Conservation (phyloP, 2,797 vertebrate species). For the Pogoniulus pusillus region DNA sequence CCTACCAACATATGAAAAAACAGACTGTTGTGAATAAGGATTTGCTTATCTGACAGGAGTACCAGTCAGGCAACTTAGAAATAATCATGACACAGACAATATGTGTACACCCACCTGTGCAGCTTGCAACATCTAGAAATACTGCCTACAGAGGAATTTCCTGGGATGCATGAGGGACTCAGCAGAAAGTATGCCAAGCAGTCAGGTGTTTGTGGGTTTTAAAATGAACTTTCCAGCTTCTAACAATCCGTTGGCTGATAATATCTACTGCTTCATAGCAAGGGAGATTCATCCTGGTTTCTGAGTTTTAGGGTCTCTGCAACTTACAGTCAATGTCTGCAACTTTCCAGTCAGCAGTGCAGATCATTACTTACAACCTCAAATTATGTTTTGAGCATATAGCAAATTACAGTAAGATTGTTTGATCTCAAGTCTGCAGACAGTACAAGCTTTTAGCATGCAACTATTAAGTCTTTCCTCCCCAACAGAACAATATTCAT, state of each 20-base stretch:
- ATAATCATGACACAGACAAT: not conserved
- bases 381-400: not conserved
- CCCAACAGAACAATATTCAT: not conserved
- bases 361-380: not conserved
- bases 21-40: not conserved
- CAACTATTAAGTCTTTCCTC: not conserved
- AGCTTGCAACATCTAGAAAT: not conserved
- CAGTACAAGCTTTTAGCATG: not conserved
- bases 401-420: not conserved
- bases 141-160: not conserved
- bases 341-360: not conserved
- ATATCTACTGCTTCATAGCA: not conserved
- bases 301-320: not conserved
- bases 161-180: not conserved
- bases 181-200: not conserved
- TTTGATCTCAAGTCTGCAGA: not conserved
- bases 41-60: slow-evolving; percentile 3
- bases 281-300: not conserved
- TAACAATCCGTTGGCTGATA: not conserved
- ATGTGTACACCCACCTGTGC: slow-evolving; percentile 20
- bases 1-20: not conserved
- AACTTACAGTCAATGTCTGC: not conserved
- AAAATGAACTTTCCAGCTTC: not conserved
- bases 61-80: not conserved
- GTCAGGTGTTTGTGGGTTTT: not conserved